Evolutionary conservation across 64 coral and sea anemone species (phyloP).

Genomic region (Trachythela sp.): DNA sequence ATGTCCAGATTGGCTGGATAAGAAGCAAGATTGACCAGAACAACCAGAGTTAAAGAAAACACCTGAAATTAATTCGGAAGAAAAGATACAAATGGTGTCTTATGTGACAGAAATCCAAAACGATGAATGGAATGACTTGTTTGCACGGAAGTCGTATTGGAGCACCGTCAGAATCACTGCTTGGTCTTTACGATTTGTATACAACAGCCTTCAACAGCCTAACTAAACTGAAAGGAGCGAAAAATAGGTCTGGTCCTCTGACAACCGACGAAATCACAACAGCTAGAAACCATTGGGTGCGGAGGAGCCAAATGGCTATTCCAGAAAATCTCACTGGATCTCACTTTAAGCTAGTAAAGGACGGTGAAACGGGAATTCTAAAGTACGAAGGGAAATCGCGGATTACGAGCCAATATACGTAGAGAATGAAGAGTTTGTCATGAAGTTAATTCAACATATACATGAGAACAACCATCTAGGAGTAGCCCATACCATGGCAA

Average conservation of each 20-base stretch:
- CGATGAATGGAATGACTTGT: background rate
- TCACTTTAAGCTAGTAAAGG: conserved; percentile 47
- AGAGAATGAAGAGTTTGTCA: conserved; percentile 23
- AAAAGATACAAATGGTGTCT: background rate
- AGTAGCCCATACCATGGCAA: conserved; percentile 39
- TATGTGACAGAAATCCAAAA: background rate
- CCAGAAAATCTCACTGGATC: conserved; percentile 1
- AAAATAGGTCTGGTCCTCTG: conserved; percentile 17
- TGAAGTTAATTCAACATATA: conserved; percentile 27
- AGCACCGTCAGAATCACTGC: background rate
- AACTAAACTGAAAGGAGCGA: too few relatives aligned
- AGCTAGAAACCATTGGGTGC: conserved; percentile 32
- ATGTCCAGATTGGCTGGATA: background rate
- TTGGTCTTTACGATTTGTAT: background rate
- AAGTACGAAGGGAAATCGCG: conserved; percentile 42
- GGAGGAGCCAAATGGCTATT: conserved; percentile 31
- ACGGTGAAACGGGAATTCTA: conserved; percentile 24
- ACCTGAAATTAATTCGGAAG: background rate
- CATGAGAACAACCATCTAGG: conserved; percentile 46
- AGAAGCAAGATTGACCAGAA: background rate
- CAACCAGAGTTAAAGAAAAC: too few relatives aligned
- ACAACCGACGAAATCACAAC: conserved; percentile 35
- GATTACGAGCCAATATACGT: conserved; percentile 44
- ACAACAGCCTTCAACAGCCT: too few relatives aligned
- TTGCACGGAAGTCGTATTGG: background rate